These are phyloP conservation scores for Hirtodrosophila duncani DNA, from an alignment of 2,888 invertebrate species.

Conservation along the genomic window DNA sequence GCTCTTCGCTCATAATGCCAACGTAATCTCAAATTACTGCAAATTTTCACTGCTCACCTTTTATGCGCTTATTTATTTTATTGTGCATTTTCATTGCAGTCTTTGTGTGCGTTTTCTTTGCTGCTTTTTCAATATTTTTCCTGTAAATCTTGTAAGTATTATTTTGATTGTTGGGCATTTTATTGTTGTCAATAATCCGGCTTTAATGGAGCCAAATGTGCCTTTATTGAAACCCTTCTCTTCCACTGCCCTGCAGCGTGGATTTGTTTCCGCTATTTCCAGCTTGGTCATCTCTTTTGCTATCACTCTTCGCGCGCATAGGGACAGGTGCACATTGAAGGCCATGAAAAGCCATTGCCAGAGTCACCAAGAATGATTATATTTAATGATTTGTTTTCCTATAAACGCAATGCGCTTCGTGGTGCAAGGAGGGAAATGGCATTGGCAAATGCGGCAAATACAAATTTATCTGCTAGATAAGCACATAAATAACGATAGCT, in stretches of 20 bases:
- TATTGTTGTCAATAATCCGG: constrained; percentile 58
- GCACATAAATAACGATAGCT: constrained; percentile 28
- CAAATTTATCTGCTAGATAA: constrained; percentile 28
- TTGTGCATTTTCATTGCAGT: constrained; percentile 45
- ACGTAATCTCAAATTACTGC: constrained; percentile 67
- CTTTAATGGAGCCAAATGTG: constrained; percentile 35
- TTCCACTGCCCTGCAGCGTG: constrained; percentile 10
- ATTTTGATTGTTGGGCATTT: constrained; percentile 57
- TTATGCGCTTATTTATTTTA: constrained; percentile 53
- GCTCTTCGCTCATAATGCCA: constrained; percentile 40
- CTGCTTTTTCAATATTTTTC: constrained; percentile 17
- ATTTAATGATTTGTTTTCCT: constrained; percentile 50
- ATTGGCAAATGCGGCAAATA: constrained; percentile 25
- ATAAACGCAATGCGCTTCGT: background rate
- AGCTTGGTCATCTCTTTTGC: constrained; percentile 11
- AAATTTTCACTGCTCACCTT: constrained; percentile 52
- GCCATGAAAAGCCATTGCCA: constrained; percentile 29
- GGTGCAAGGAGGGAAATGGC: constrained; percentile 14
- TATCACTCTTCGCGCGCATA: background rate
- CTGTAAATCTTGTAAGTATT: constrained; percentile 48
- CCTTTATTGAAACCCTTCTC: too few species aligned
- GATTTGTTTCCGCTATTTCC: constrained; percentile 46
- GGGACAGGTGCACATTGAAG: constrained; percentile 55
- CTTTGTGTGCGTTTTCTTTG: constrained; percentile 11
- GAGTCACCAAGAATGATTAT: constrained; percentile 22